phyloP scores from a whole-genome alignment of 2,888 invertebrate species.

The Drosophila glabriapex region DNA sequence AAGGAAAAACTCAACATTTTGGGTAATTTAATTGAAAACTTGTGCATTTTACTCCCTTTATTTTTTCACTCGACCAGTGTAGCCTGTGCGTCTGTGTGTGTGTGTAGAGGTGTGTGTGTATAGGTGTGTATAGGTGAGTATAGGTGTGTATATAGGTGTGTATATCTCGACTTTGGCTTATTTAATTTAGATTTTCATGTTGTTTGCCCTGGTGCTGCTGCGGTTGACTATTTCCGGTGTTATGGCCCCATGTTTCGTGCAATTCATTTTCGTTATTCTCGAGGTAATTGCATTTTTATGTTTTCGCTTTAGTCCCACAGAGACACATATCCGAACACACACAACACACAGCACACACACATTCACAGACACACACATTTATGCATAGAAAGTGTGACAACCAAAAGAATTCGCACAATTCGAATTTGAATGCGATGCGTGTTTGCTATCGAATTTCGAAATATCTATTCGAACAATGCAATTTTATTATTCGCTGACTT shows the following conservation, averaged over 20 bases:
- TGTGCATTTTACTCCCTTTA: slow-evolving; percentile 71
- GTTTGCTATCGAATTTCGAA: slow-evolving; percentile 22
- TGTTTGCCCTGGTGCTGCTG: slow-evolving; percentile 40
- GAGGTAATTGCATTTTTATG: slow-evolving; percentile 80
- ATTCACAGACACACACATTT: slow-evolving; percentile 2
- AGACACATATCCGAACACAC: not conserved
- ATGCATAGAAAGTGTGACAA: slow-evolving; percentile 40
- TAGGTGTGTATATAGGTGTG: slow-evolving; percentile 2
- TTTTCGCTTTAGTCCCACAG: slow-evolving; percentile 43
- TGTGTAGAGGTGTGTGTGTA: not conserved
- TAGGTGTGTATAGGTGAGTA: slow-evolving; percentile 6
- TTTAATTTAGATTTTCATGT: slow-evolving; percentile 70
- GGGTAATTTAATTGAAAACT: slow-evolving; percentile 80
- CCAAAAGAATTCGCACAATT: not conserved
- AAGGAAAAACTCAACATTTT: slow-evolving; percentile 26
- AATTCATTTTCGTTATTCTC: slow-evolving; percentile 59
- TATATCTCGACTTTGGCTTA: slow-evolving; percentile 37
- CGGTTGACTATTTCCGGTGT: slow-evolving; percentile 63
- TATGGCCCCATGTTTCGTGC: slow-evolving; percentile 40
- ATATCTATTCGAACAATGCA: slow-evolving; percentile 24
- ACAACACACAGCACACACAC: not conserved
- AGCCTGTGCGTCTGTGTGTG: slow-evolving; percentile 19
- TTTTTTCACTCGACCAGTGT: slow-evolving; percentile 33
- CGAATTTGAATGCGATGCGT: slow-evolving; percentile 12
- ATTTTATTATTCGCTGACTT: slow-evolving; percentile 24